phyloP scores from a whole-genome alignment of 2,888 invertebrate genomes.

The Blastobasis adustella region DNA sequence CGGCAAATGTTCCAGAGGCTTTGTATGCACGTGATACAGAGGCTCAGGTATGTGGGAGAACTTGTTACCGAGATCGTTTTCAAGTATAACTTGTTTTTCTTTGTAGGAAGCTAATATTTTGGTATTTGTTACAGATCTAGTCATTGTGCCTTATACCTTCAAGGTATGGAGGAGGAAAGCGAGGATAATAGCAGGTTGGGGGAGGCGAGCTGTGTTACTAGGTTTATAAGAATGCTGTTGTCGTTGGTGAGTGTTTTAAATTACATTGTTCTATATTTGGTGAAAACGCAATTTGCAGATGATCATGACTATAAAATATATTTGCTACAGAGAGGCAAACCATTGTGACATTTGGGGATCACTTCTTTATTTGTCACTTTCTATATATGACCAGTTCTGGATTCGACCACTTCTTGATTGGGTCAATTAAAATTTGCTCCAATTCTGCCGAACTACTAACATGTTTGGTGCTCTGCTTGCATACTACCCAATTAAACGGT shows the following conservation, averaged over 20 bases:
- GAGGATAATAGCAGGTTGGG: conserved; percentile 79
- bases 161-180: conserved; percentile 65
- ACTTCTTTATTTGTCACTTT: no score
- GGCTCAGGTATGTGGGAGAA: conserved; percentile 76
- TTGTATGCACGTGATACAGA: conserved; percentile 95
- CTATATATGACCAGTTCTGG: no score
- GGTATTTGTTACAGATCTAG: conserved; percentile 63
- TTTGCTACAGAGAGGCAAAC: no score
- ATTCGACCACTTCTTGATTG: no score
- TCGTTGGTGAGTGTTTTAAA: conserved; percentile 77
- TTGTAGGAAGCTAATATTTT: neutral
- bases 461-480: no score
- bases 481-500: no score
- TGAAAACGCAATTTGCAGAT: no score
- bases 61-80: neutral
- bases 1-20: conserved; percentile 97
- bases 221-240: conserved; percentile 91
- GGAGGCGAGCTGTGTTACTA: conserved; percentile 91
- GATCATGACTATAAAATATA: no score
- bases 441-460: no score
- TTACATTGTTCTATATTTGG: neutral
- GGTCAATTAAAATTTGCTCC: no score
- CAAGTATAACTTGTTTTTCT: neutral
- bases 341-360: no score
- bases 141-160: conserved; percentile 79